phyloP scores from a whole-genome alignment of 2,888 invertebrate genomes.

The Sinotaia quadrata region DNA sequence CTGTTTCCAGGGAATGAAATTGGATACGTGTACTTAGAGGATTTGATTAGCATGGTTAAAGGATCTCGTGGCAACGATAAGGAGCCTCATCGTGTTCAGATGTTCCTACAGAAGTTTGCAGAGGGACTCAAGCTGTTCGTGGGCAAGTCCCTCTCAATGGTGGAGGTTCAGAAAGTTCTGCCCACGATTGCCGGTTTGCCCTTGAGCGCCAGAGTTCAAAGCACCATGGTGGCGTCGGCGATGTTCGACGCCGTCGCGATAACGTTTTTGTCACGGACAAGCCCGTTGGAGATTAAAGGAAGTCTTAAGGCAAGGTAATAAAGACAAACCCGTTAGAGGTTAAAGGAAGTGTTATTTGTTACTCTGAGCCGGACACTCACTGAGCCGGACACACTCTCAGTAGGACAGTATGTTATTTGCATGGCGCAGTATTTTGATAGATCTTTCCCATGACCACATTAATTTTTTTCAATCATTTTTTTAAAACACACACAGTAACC shows the following conservation, averaged over 20 bases:
- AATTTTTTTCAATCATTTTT: too few species aligned
- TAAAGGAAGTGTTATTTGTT: too few species aligned
- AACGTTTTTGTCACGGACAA: too few species aligned
- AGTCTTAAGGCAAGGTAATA: constrained; percentile 2
- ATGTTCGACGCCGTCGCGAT: constrained; percentile 5
- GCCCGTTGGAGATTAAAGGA: constrained; percentile 11
- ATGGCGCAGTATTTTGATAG: too few species aligned
- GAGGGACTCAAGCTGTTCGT: constrained; percentile 7
- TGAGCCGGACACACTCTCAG: too few species aligned
- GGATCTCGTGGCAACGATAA: neutral
- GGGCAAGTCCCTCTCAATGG: constrained; percentile 39
- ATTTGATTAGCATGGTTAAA: constrained; percentile 4
- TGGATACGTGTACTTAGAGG: constrained; percentile 11
- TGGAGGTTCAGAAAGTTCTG: constrained; percentile 38
- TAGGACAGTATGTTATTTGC: too few species aligned
- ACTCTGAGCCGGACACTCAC: too few species aligned
- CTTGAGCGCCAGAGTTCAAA: constrained; percentile 40
- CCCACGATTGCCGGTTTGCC: constrained; percentile 50
- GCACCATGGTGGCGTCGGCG: constrained; percentile 32
- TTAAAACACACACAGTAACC: too few species aligned
- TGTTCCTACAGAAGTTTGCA: neutral
- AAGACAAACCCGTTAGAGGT: neutral
- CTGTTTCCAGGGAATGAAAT: constrained; percentile 5
- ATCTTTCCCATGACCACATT: too few species aligned
- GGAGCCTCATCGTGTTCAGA: neutral